A percentile compares a stretch with the other conserved stretches of the same genome.
phyloP scores from a whole-genome alignment of 2,888 invertebrate species.

The Hydrotaea diabolus region DNA sequence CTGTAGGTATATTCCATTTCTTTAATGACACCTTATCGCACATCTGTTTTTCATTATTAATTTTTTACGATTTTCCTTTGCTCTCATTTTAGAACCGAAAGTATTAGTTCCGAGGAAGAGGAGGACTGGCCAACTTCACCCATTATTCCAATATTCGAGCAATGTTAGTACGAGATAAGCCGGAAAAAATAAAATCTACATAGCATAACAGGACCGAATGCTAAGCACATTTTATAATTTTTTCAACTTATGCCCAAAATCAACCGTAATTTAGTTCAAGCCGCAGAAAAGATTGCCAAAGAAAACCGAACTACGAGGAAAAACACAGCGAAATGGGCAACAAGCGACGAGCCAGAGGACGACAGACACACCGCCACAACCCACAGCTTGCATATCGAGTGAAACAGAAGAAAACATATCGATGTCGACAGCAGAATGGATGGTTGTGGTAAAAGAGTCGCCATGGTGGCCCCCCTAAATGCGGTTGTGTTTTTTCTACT shows the following conservation, averaged over 20 bases:
- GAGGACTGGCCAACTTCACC: constrained; percentile 86
- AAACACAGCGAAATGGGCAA: background rate
- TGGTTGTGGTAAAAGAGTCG: background rate
- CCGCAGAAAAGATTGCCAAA: background rate
- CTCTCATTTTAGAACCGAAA: constrained; percentile 83
- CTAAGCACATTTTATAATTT: constrained; percentile 62
- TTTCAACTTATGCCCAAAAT: constrained; percentile 58
- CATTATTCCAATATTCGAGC: constrained; percentile 83
- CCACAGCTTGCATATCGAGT: background rate
- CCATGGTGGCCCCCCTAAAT: constrained; percentile 23
- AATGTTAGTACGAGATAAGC: constrained; percentile 77
- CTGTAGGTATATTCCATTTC: too few relatives aligned
- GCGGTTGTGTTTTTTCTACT: constrained; percentile 9
- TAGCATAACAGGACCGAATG: constrained; percentile 61
- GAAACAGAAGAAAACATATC: background rate
- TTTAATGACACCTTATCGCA: too few relatives aligned
- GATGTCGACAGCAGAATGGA: background rate
- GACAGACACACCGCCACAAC: background rate
- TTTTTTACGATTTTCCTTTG: constrained; percentile 30
- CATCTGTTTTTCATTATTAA: background rate
- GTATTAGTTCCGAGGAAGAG: constrained; percentile 83
- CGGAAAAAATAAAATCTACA: constrained; percentile 54
- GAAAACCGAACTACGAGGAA: background rate
- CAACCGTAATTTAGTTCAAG: constrained; percentile 45
- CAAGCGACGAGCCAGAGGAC: background rate